Evolutionary conservation across 2,113 vertebrate genomes (phyloP), one percentile per base, ranked within the genome.

Genomic region (Pseudonaja textilis): DNA sequence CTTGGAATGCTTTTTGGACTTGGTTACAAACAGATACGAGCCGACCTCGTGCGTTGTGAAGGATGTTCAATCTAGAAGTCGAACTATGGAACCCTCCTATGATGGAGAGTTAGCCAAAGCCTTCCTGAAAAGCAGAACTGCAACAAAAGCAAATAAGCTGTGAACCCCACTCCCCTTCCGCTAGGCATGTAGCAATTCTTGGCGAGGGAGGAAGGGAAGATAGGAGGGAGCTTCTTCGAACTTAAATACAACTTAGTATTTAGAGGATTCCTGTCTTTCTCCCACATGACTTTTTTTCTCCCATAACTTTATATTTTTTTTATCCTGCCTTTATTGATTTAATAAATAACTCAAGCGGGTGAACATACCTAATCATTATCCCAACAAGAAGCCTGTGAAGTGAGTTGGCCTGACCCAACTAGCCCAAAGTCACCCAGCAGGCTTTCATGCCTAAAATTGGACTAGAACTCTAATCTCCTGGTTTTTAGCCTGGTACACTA

Each of bases 1-100:
- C 89, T 87, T 89, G 52, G 89, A 2, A 1, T 64, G 91, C n/a
- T 91, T 92, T 94, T 91, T 14, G 0, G 26, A 57, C 74, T 61
- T 90, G 20, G 50, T 45, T 47, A 42, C 90, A 92, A 89, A 90
- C 90, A 59, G 50, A 93, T 74, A 89, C 87, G 64, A 34, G 89
- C 81, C 86, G 92, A n/a, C 25, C 10, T 74, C 89, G 29, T 59
- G 92, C n/a, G 34, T 64, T 55, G 74, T 92, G 34, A 89, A 26
- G 47, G 20, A 61, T 89, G 95, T 91, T 61, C 92, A 7, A 59
- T 55, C 87, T 26, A 92, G 85, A 23, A 9, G 57, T 47, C 94
- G 85, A 93, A 96, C 69, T 61, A 91, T 7, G 29, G 6, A 25
- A 87, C 74, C 14, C 50, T 88, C 29, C 87, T 3, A 5, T 34